These are phyloP conservation scores for Mola mola DNA, from an alignment of 2,113 vertebrate genomes.

Conservation along the genomic window DNA sequence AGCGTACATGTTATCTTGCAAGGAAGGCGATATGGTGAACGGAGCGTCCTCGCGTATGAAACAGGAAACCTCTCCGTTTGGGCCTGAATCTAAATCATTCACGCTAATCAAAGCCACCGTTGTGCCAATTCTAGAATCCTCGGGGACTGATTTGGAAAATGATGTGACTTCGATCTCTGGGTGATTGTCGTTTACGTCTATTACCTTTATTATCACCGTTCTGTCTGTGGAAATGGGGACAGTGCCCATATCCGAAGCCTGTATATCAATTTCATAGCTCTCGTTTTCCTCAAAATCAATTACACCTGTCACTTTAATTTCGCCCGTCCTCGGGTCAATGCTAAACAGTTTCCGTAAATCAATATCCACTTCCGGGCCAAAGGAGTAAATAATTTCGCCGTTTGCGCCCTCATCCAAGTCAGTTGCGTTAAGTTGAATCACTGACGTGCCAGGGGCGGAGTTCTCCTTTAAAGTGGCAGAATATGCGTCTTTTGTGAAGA, in stretches of 20 bases:
- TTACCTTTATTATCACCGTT: constrained; percentile 68
- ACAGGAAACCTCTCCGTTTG: constrained; percentile 76
- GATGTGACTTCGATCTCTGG: constrained; percentile 90
- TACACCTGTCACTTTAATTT: constrained; percentile 64
- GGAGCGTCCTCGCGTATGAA: constrained; percentile 67
- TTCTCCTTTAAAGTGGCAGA: constrained; percentile 38
- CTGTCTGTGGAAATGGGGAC: constrained; percentile 47
- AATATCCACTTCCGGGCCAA: constrained; percentile 22
- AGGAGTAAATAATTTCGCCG: constrained; percentile 68
- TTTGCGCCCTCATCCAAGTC: constrained; percentile 77
- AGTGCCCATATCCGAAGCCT: constrained; percentile 70
- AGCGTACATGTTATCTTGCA: constrained; percentile 73
- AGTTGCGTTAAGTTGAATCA: constrained; percentile 72
- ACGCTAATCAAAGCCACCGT: constrained; percentile 73
- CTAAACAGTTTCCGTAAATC: not conserved
- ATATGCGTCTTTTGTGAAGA: constrained; percentile 59
- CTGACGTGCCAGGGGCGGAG: constrained; percentile 21
- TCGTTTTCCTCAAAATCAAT: constrained; percentile 74
- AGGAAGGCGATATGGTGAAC: constrained; percentile 77
- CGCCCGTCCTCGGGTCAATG: constrained; percentile 48
- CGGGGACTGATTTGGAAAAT: constrained; percentile 84
- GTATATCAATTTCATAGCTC: constrained; percentile 70
- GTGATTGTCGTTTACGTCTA: constrained; percentile 81
- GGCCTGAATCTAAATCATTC: constrained; percentile 73
- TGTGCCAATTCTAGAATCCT: constrained; percentile 69